Percentiles rank a stretch among this genome's conserved stretches.
Evolutionary conservation across 2,797 vertebrate genomes (phyloP).

Genomic region (Smutsia gigantea): DNA sequence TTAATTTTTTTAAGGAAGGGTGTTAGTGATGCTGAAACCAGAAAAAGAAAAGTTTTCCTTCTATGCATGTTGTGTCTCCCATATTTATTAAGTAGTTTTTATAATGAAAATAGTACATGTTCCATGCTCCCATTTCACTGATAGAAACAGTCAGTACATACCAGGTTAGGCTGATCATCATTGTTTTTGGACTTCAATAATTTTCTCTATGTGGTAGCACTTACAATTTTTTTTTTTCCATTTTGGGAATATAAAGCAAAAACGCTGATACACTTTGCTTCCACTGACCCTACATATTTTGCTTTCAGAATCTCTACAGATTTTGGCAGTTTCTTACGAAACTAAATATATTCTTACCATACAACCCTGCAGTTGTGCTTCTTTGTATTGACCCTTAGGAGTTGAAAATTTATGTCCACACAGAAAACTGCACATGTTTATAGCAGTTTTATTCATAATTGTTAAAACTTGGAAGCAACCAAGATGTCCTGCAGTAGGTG

Average conservation of each 20-base stretch:
- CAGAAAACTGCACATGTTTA: not conserved
- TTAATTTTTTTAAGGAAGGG: not conserved
- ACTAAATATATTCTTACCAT: not conserved
- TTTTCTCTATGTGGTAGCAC: not conserved
- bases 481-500: not conserved
- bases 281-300: not conserved
- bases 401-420: not conserved
- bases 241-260: not conserved
- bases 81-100: not conserved
- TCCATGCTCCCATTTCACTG: not conserved
- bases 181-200: not conserved
- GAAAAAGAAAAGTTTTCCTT: not conserved
- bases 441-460: not conserved
- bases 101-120: not conserved
- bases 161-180: not conserved
- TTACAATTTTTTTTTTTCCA: not conserved
- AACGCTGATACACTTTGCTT: not conserved
- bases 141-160: not conserved
- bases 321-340: not conserved
- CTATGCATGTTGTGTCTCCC: not conserved
- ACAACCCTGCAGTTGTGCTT: not conserved
- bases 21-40: not conserved
- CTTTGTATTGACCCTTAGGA: not conserved
- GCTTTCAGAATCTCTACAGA: not conserved
- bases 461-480: not conserved